These are phyloP conservation scores for Menura novaehollandiae DNA, from an alignment of 2,113 vertebrate genomes.

Conservation along the genomic window DNA sequence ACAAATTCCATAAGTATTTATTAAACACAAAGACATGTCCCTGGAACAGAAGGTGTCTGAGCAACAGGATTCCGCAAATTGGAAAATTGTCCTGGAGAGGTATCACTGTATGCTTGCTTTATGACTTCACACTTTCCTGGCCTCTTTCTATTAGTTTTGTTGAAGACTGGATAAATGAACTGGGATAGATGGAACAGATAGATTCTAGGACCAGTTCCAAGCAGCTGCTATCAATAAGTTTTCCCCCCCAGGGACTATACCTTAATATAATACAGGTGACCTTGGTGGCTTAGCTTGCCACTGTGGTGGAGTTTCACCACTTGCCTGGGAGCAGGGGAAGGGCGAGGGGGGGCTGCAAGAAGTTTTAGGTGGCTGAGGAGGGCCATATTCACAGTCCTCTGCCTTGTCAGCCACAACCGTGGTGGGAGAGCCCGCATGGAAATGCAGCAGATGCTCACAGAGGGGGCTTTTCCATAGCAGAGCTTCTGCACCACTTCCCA, in stretches of 20 bases:
- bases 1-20: neutral
- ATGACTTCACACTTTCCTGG: neutral
- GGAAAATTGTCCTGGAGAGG: neutral
- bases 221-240: neutral
- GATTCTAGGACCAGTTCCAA: neutral
- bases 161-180: neutral
- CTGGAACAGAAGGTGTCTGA: neutral
- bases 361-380: neutral
- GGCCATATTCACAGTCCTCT: neutral
- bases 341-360: accelerated
- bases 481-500: neutral
- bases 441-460: neutral
- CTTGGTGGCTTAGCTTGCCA: neutral
- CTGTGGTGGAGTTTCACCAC: neutral
- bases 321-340: neutral
- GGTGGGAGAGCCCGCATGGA: neutral
- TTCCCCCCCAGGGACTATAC: neutral
- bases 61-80: neutral
- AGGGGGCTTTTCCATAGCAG: neutral
- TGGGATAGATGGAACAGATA: neutral
- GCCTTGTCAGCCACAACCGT: neutral
- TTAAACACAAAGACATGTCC: neutral
- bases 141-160: neutral
- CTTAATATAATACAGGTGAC: neutral
- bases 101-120: neutral